Base-by-base conservation (phyloP, 92 coral and sea anemone genomes). In the Porites rus region DNA sequence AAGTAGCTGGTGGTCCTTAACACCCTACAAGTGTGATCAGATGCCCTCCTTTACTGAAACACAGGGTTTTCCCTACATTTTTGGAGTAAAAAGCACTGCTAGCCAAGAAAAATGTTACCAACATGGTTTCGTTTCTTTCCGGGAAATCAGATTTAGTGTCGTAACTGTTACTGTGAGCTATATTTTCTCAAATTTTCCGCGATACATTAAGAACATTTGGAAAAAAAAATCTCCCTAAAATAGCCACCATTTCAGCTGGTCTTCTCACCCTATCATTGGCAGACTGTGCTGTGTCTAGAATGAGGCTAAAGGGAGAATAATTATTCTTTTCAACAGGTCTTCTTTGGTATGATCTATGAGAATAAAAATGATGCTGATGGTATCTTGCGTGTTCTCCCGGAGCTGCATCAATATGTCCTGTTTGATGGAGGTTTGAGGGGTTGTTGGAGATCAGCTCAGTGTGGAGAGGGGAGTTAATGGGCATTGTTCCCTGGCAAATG, bases 361-460 rank as follows among this genome's bases (percentile, higher is more conserved):
- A 91, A 77, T 83, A 91, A 93, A 63, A 93, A 91, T 66, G 94
- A 91, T 68, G 94, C 91, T 1, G 93, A 88, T 86, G 94, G 94
- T 6, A 88, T 93, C 31, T 58, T 87, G 74, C 72, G 51, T 19
- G 89, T 93, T 54, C 16, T 93, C 18, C 82, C 78, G 53, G 74
- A 83, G 7, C 69, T 91, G 22, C 94, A 91, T 61, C 69, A 85
- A 59, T 91, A 86, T 79, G 91, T 88, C 65, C 91, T 92, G 13
- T 54, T 53, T 66, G 82, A 88, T 85, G 92, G 91, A 61, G 96
- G 90, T 24, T 24, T 24, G 25, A 24, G 93, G 93, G 9, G 80
- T 93, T 73, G 93, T 90, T 24, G 96, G 93, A 0, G 91, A 83
- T 38, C 92, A 93, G 88, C 76, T 87, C 2, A 90, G 89, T 77